These are phyloP conservation scores for Nymphalis io DNA, from an alignment of 1,140 invertebrate genomes.

Conservation along the genomic window DNA sequence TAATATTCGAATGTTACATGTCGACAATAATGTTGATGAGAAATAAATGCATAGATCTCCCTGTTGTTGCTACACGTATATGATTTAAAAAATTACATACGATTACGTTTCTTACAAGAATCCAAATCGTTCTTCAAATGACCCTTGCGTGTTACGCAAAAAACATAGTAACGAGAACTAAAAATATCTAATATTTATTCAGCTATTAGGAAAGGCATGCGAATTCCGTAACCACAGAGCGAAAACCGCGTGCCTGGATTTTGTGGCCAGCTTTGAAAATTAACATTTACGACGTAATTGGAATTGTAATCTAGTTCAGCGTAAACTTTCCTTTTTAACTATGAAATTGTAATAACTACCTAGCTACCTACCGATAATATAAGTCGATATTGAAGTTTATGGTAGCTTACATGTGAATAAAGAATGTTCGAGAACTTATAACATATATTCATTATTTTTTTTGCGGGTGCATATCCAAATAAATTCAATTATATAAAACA, in stretches of 20 bases:
- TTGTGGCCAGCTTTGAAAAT: constrained; percentile 21
- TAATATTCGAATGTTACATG: no score
- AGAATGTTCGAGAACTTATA: not conserved
- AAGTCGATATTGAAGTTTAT: not conserved
- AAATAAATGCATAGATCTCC: no score
- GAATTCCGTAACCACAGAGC: constrained; percentile 31
- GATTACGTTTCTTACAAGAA: not conserved
- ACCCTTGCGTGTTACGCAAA: constrained; percentile 14
- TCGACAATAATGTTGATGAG: no score
- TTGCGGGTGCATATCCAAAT: no score
- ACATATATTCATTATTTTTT: no score
- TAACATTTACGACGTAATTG: constrained; percentile 23
- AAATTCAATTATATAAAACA: not conserved
- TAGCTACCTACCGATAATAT: not conserved
- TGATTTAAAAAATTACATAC: no score
- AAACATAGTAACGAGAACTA: constrained; percentile 15
- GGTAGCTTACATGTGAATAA: not conserved
- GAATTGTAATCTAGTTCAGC: constrained; percentile 27
- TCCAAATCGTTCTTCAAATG: constrained; percentile 8
- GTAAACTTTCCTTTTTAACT: constrained; percentile 16
- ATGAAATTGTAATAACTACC: constrained; percentile 9
- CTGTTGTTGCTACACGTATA: no score
- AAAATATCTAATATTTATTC: constrained; percentile 32
- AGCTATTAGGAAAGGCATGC: constrained; percentile 30
- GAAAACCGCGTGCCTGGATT: constrained; percentile 27